Evolutionary conservation across 1,140 invertebrate species (phyloP), one percentile per base, ranked within the genome.

Genomic region (Sarcophaga bullata): DNA sequence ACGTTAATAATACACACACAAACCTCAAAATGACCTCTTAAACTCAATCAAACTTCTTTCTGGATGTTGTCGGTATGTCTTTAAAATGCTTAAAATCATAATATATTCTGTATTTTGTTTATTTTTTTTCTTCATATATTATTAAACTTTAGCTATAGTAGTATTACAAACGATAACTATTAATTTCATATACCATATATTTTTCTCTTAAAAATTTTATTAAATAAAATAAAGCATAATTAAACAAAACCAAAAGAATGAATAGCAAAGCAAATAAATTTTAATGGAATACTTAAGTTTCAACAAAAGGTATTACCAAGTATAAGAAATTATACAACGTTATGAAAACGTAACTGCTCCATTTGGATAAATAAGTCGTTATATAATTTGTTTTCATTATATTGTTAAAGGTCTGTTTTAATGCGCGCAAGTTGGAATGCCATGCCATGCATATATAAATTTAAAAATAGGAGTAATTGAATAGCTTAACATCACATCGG

Each of bases 51-150:
- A 58, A 68, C 62, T 19, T 68, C n/a, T 68, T 17, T 68, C 62
- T 68, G 62, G 62, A 68, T 68, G 17, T 68, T 68, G n/a, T 68
- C 62, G 62, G 62, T 68, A 68, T 68, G 62, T 68, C 8, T 68
- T 58, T 58, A 25, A 68, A 19, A 17, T n/a, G 3, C 62, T 68
- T 68, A 68, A 68, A 15, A 25, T 68, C 62, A 58, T 68, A 19
- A 68, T 68, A 62, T 62, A 58, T 58, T 58, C n/a, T n/a, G 9
- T 25, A 68, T 25, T 68, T 68, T 68, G 7, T 7, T 68, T 68
- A n/a, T 8, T 68, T 68, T 58, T 11, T 58, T 58, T 58, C n/a
- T 68, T 17, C 62, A 68, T 68, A 68, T 68, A n/a, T 58, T n/a
- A 58, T 37, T 37, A 37, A 68, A 68, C 62, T n/a, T 58, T 58